Percentiles rank a stretch among this genome's conserved stretches.
Evolutionary conservation across 2,113 vertebrate species (phyloP).

Genomic region (Genyomyrus donnyi): DNA sequence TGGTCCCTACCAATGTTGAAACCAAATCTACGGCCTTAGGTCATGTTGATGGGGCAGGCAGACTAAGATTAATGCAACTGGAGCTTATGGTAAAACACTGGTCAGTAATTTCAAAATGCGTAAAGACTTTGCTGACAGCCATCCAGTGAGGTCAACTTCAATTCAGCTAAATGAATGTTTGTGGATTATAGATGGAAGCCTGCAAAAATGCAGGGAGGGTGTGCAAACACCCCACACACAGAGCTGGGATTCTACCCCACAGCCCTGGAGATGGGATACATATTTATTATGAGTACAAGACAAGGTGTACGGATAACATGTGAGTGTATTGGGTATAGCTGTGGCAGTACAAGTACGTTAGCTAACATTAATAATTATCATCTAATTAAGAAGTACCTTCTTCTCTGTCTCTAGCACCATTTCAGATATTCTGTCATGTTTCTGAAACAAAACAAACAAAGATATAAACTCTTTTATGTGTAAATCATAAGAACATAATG

Average conservation of each 20-base stretch:
- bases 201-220: background rate
- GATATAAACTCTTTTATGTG: background rate
- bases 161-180: background rate
- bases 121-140: background rate
- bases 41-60: background rate
- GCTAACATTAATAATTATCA: background rate
- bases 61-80: background rate
- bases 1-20: too few species aligned
- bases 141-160: background rate
- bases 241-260: background rate
- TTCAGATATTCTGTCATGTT: constrained; percentile 69
- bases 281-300: background rate
- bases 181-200: background rate
- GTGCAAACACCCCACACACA: background rate
- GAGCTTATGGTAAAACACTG: background rate
- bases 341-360: background rate
- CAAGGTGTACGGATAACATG: background rate
- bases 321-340: background rate
- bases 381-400: constrained; percentile 56
- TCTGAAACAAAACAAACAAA: constrained; percentile 41
- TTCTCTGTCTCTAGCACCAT: constrained; percentile 78
- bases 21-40: too few species aligned
- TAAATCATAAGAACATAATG: background rate
- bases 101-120: background rate
- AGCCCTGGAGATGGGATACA: background rate